Evolutionary conservation across 2,797 vertebrate species (phyloP), one percentile per base, ranked within the genome.

Genomic region (Octomys mimax): DNA sequence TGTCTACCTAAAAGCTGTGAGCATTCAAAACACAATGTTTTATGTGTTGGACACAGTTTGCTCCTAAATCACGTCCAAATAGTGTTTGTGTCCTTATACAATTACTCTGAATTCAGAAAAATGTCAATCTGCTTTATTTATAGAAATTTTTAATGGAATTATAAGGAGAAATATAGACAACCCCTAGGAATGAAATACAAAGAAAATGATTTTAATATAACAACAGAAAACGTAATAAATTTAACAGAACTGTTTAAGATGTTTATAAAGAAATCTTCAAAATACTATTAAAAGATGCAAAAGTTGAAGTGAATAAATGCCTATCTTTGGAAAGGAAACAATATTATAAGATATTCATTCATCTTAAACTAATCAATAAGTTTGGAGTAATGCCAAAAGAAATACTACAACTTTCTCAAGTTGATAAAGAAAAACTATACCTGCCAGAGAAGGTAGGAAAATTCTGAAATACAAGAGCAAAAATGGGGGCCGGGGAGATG

Each of bases 241-340:
- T 71, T 96, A 81, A n/a, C 62, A 91, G 85, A 83, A 77, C n/a
- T 83, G 3, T 59, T 94, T 89, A 57, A 52, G 31, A 52, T 19
- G 19, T 39, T 75, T 78, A 49, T 33, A 46, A 78, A 52, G 49
- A 78, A 52, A 52, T 22, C 19, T 52, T 79, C 18, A 87, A 62
- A 87, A 68, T 36, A 68, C n/a, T 90, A 19, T 52, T 73, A 73
- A 89, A 16, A 57, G 49, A 82, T 62, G 6, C 2, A 79, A 19
- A 90, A 88, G 3, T 68, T 81, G 61, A 90, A 14, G 9, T 85
- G 42, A 93, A 89, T 54, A 75, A 68, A 62, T 94, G 16, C 57
- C 6, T 92, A 0, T 42, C 75, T 46, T 82, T 77, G 6, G 68
- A 36, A 52, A 94, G 36, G 26, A 39, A 1, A 89, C n/a, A 57